Percentiles rank a stretch among this genome's conserved stretches.
Conservation (phyloP, 2,888 invertebrate genomes). For the Apamea monoglypha region DNA sequence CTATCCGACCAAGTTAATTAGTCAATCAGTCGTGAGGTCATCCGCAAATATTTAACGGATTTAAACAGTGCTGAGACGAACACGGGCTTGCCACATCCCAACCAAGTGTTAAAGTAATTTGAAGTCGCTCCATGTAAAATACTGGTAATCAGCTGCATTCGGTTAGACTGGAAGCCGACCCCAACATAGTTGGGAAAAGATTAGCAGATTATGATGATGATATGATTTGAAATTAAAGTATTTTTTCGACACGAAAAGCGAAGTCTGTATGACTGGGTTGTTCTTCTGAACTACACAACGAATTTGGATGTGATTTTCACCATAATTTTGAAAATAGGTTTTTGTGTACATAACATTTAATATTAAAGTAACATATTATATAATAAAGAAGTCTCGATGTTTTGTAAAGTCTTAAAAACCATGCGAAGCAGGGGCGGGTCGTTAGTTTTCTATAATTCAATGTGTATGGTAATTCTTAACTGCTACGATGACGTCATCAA, state of each 20-base stretch:
- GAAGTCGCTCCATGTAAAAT: too few relatives aligned
- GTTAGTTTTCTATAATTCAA: not conserved
- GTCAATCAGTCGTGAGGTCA: not conserved
- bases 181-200: too few relatives aligned
- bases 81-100: not conserved
- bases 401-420: not conserved
- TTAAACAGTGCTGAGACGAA: not conserved
- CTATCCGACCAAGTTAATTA: not conserved
- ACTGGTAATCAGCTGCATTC: too few relatives aligned
- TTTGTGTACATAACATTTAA: not conserved
- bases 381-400: not conserved
- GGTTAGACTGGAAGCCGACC: too few relatives aligned
- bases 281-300: not conserved
- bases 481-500: slow-evolving; percentile 24
- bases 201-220: too few relatives aligned
- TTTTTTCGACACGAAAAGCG: too few relatives aligned
- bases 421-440: too few relatives aligned
- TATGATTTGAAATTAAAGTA: not conserved
- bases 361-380: not conserved
- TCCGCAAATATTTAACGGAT: not conserved
- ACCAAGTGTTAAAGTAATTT: not conserved
- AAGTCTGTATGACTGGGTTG: not conserved
- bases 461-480: slow-evolving; percentile 27
- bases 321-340: not conserved
- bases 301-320: not conserved